Conservation (phyloP, 92 coral and sea anemone genomes). For the Meandrina meandrites region DNA sequence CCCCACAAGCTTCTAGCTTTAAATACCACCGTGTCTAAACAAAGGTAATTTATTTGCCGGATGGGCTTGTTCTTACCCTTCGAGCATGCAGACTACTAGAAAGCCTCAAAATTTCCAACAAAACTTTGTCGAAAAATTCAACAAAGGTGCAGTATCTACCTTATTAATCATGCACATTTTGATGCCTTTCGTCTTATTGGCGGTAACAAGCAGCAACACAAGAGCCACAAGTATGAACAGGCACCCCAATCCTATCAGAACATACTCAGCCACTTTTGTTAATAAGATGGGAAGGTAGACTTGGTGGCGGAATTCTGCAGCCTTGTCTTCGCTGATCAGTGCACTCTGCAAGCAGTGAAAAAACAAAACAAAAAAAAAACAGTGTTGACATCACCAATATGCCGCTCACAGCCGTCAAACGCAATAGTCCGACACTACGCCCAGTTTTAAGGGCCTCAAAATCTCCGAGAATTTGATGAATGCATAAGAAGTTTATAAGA, state of each 20-base stretch:
- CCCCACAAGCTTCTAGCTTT: too few relatives aligned
- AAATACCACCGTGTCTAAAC: too few relatives aligned
- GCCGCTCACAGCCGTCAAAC: background rate
- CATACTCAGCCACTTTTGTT: constrained; percentile 58
- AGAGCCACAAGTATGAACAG: constrained; percentile 49
- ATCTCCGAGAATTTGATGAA: too few relatives aligned
- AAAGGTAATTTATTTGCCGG: too few relatives aligned
- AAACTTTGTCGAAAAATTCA: background rate
- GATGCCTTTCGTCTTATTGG: background rate
- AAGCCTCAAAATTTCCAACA: too few relatives aligned
- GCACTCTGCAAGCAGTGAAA: constrained; percentile 69
- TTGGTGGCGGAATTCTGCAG: constrained; percentile 69
- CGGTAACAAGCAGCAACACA: constrained; percentile 17
- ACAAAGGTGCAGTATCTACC: background rate
- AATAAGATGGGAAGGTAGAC: constrained; percentile 74
- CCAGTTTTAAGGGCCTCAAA: too few relatives aligned
- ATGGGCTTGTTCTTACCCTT: too few relatives aligned
- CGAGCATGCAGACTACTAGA: too few relatives aligned
- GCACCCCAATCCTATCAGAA: constrained; percentile 65
- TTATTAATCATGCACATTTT: background rate
- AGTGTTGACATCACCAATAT: background rate
- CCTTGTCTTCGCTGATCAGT: constrained; percentile 75
- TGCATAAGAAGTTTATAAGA: too few relatives aligned
- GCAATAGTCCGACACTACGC: too few relatives aligned
- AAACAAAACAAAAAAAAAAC: background rate